Evolutionary conservation across 2,797 vertebrate species (phyloP).

Genomic region (Vultur gryphus): DNA sequence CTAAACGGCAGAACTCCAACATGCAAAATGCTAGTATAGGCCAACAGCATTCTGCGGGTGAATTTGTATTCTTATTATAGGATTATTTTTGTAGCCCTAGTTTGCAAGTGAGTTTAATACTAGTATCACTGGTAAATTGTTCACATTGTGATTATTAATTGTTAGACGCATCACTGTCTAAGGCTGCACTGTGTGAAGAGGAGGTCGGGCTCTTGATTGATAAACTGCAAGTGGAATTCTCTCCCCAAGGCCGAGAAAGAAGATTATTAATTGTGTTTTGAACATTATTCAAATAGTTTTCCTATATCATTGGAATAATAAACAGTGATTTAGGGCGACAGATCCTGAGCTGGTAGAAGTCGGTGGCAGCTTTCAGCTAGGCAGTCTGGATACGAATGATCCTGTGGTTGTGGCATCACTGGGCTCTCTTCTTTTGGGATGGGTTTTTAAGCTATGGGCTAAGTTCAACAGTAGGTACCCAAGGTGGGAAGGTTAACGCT

Average conservation of each 20-base stretch:
- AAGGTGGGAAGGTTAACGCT: neutral
- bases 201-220: neutral
- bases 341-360: neutral
- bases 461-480: neutral
- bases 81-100: neutral
- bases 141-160: neutral
- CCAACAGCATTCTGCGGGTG: neutral
- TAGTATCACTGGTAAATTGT: neutral
- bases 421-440: neutral
- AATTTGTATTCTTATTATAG: neutral
- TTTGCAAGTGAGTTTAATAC: neutral
- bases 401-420: neutral
- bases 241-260: neutral
- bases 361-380: neutral
- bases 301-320: neutral
- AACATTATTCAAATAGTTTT: neutral
- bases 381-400: rapidly evolving
- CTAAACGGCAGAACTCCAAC: neutral
- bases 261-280: neutral
- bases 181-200: neutral
- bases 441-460: neutral
- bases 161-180: neutral
- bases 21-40: neutral
- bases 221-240: slow-evolving; percentile 6
- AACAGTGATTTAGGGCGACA: neutral